phyloP scores from a whole-genome alignment of 2,888 invertebrate species.

The Anagyrus pseudococci region DNA sequence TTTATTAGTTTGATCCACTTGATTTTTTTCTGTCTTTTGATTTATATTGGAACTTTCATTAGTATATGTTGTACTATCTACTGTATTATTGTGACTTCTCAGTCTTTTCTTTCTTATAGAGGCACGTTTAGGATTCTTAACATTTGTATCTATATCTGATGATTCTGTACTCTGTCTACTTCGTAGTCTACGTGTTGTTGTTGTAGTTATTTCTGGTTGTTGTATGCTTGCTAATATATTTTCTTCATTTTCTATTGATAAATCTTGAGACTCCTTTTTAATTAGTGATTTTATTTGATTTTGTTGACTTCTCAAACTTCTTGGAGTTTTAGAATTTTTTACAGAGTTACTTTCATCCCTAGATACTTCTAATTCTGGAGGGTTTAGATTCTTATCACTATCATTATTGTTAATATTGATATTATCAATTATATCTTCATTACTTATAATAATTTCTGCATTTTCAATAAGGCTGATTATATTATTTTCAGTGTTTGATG shows the following conservation, averaged over 20 bases:
- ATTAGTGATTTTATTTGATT: conserved; percentile 36
- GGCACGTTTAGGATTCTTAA: conserved; percentile 31
- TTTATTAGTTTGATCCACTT: conserved; percentile 42
- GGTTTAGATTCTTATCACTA: conserved; percentile 55
- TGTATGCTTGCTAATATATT: conserved; percentile 29
- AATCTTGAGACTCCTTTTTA: conserved; percentile 19
- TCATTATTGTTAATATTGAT: conserved; percentile 54
- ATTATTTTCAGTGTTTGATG: conserved; percentile 37
- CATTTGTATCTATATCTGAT: conserved; percentile 19
- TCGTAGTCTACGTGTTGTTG: conserved; percentile 47
- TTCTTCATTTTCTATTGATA: conserved; percentile 9
- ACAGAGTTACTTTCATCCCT: conserved; percentile 32
- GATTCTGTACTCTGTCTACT: conserved; percentile 45
- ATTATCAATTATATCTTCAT: conserved; percentile 22
- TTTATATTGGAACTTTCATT: conserved; percentile 28
- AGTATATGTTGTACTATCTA: conserved; percentile 33
- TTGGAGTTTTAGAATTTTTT: conserved; percentile 37
- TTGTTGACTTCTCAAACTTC: conserved; percentile 45
- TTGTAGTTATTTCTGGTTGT: conserved; percentile 35
- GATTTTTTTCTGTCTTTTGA: conserved; percentile 38
- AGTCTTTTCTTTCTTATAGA: conserved; percentile 32
- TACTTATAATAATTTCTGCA: conserved; percentile 20
- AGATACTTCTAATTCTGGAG: conserved; percentile 40
- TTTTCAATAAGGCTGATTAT: background rate
- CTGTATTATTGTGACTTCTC: conserved; percentile 31